These are phyloP conservation scores for Apis laboriosa DNA, from an alignment of 1,140 invertebrate species.

Conservation along the genomic window DNA sequence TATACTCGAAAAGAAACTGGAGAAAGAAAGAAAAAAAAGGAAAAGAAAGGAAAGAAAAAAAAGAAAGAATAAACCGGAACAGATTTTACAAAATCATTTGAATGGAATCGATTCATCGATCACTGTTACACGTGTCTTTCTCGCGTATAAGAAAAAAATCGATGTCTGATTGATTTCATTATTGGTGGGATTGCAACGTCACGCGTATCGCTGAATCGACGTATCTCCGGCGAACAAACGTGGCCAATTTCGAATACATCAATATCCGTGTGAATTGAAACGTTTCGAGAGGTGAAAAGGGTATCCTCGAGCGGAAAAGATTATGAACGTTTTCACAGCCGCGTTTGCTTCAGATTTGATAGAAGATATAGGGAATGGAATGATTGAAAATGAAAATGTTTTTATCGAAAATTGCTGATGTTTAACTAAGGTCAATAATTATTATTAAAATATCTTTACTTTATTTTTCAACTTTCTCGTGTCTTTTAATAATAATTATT, in stretches of 20 bases:
- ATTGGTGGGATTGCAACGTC: neutral
- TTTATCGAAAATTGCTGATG: too few relatives aligned
- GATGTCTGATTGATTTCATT: constrained; percentile 10
- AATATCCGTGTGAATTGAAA: neutral
- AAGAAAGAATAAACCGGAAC: neutral
- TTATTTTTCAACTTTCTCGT: too few relatives aligned
- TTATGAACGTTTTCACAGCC: neutral
- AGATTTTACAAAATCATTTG: neutral
- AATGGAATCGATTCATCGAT: constrained; percentile 21
- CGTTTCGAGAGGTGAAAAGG: too few relatives aligned
- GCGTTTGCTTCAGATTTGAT: neutral
- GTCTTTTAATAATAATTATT: too few relatives aligned
- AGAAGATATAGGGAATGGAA: neutral
- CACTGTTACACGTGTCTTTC: neutral
- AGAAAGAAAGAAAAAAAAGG: too few relatives aligned
- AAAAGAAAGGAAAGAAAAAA: neutral
- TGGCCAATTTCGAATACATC: neutral
- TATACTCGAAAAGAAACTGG: too few relatives aligned
- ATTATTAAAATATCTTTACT: too few relatives aligned
- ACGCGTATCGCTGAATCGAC: neutral
- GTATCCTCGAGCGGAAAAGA: neutral
- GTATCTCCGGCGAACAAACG: neutral
- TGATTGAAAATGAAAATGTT: too few relatives aligned
- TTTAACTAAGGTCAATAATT: too few relatives aligned
- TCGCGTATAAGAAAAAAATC: neutral